Base-by-base conservation (phyloP, 2,888 invertebrate genomes). In the Colletes collaris region DNA sequence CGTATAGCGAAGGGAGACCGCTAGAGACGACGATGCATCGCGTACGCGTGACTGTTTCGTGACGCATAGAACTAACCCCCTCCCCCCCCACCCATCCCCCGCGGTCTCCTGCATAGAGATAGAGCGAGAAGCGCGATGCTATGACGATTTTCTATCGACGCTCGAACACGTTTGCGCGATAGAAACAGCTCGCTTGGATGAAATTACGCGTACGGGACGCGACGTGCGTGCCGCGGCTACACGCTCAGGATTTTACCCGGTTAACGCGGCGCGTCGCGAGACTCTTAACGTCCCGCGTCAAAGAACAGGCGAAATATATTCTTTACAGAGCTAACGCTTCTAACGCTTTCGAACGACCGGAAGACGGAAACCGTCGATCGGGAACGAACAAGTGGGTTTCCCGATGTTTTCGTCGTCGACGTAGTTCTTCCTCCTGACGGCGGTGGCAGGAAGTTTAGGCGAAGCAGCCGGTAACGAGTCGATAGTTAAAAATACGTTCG, bases 391-490 rank as follows among this genome's bases (percentile, higher is more conserved):
- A 81, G 81, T 81, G 81, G 81, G 67, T 67, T 67, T 66, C 67
- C 10, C 59, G 40, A 50, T 56, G 53, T 58, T 72, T 53, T 55
- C 63, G 63, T 55, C 27, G 65, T 1, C 49, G 70, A 68, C 66
- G 55, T 70, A 55, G 66, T 74, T 76, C 82, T 87, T 86, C 82
- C 88, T 86, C 82, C 83, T 86, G 88, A 85, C 81, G 77, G 72
- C 65, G 64, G 70, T 58, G 87, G 84, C 89, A 89, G 90, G 90
- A 90, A 90, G 89, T 89, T 90, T 88, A 81, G 84, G 63, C 79
- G 85, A 79, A 73, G 71, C 82, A 68, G 73, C 73, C 83, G 86
- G 83, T 86, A 86, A 88, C 85, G 82, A 86, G 82, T 80, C 83
- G 81, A 86, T 86, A 86, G 88, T 88, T 89, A 87, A 89, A 88